Percentiles rank a stretch among this genome's conserved stretches.
These are phyloP conservation scores for Paraplagusia blochii DNA, from an alignment of 2,113 vertebrate genomes.

Conservation along the genomic window DNA sequence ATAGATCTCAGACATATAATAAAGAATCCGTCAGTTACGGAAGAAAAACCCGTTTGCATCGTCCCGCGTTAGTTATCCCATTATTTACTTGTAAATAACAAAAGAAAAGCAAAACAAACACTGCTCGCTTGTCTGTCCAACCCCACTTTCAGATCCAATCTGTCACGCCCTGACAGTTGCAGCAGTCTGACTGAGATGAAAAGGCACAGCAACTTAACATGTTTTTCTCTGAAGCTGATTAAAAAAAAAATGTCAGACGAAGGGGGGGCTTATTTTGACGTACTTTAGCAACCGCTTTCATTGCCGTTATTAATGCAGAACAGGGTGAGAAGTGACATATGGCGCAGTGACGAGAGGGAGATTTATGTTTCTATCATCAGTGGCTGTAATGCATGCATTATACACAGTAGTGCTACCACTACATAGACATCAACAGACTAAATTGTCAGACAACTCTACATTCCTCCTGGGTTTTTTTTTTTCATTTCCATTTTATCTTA, in stretches of 20 bases:
- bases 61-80: background rate
- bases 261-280: conserved; percentile 4
- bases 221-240: conserved; percentile 1
- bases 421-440: too few relatives aligned
- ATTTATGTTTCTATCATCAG: background rate
- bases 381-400: background rate
- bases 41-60: background rate
- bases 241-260: conserved; percentile 4
- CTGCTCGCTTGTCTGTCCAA: conserved; percentile 1
- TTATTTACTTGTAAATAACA: conserved; percentile 23
- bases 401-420: background rate
- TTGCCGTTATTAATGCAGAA: background rate
- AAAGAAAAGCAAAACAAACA: conserved; percentile 5
- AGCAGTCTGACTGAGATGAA: conserved; percentile 25
- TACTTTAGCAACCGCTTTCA: background rate
- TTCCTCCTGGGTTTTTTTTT: background rate
- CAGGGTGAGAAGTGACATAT: background rate
- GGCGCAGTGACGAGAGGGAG: background rate
- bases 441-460: too few relatives aligned
- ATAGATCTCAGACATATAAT: conserved; percentile 3
- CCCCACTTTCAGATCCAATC: conserved; percentile 16
- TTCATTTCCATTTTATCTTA: background rate
- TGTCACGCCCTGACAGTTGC: conserved; percentile 12
- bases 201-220: conserved; percentile 9
- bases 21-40: conserved; percentile 7